A percentile compares a stretch with the other conserved stretches of the same genome.
Conservation (phyloP, 2,113 vertebrate species). For the Malaclemys terrapin region DNA sequence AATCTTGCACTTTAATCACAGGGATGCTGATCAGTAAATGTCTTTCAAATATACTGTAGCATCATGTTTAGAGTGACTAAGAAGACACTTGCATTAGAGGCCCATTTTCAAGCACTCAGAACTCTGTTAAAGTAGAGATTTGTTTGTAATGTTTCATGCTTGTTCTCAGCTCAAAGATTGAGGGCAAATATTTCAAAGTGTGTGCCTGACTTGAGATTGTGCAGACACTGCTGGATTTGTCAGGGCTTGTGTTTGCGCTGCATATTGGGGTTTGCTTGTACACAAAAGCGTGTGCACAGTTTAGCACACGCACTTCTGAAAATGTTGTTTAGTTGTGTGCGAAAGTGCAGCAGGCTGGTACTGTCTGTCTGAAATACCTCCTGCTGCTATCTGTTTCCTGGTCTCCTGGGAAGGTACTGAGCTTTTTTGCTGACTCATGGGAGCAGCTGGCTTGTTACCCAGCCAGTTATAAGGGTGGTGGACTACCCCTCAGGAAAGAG, state of each 20-base stretch:
- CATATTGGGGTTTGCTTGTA: neutral
- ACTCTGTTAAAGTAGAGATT: neutral
- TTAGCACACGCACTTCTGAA: neutral
- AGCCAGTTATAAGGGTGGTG: neutral
- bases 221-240: neutral
- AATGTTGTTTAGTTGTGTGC: constrained; percentile 1
- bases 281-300: neutral
- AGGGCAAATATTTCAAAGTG: neutral
- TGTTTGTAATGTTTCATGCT: neutral
- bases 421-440: neutral
- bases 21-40: neutral
- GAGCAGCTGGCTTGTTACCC: neutral
- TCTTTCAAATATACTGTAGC: neutral
- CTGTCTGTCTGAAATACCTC: neutral
- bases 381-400: neutral
- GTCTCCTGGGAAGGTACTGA: neutral
- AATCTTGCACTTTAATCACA: neutral
- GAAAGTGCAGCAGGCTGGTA: neutral
- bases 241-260: accelerated
- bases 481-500: neutral
- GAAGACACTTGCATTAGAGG: neutral
- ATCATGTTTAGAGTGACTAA: neutral
- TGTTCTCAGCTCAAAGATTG: neutral
- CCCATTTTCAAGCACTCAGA: neutral
- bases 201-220: neutral